Conservation (phyloP, 2,888 invertebrate species). For the Nephrotoma appendiculata region DNA sequence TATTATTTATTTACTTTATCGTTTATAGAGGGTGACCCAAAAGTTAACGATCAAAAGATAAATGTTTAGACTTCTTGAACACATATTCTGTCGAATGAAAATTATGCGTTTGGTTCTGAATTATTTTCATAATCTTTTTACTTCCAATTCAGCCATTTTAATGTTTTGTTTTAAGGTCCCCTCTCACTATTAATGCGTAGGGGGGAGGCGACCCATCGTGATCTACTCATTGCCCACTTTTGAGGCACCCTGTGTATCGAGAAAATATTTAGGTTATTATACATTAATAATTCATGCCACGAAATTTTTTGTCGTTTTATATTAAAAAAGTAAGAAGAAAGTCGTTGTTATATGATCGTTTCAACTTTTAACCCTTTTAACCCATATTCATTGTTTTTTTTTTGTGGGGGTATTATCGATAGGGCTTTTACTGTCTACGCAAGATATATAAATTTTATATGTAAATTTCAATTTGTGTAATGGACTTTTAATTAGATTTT, state of each 20-base stretch:
- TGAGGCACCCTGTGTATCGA: background rate
- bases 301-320: background rate
- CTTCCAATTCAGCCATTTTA: no score
- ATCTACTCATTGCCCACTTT: no score
- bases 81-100: no score
- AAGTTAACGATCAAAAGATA: no score
- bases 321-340: background rate
- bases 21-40: no score
- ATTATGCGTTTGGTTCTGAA: no score
- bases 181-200: no score
- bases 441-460: background rate
- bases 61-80: no score
- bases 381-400: background rate
- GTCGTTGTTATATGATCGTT: background rate
- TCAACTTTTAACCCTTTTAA: background rate
- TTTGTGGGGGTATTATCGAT: background rate
- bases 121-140: no score
- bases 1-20: background rate
- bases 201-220: no score
- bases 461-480: background rate
- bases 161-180: no score
- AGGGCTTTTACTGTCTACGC: background rate
- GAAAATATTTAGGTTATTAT: background rate
- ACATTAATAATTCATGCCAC: background rate
- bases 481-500: background rate